A percentile compares a stretch with the other conserved stretches of the same genome.
Evolutionary conservation across 2,797 vertebrate genomes (phyloP).

Genomic region (Peromyscus melanophrys): DNA sequence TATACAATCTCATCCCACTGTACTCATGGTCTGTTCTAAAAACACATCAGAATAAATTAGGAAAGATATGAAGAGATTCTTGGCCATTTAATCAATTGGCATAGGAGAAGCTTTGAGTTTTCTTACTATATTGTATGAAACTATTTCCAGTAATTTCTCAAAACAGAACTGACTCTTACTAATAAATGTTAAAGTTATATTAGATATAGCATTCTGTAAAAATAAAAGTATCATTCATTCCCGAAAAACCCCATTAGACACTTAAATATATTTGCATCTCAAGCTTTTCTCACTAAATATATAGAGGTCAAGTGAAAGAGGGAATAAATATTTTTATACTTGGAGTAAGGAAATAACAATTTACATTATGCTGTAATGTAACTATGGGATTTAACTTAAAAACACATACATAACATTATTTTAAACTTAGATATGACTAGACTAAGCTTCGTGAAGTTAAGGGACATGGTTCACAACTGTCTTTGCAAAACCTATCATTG

Average conservation of each 20-base stretch:
- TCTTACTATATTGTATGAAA: slow-evolving; percentile 45
- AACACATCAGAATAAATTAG: slow-evolving; percentile 43
- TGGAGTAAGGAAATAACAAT: slow-evolving; percentile 29
- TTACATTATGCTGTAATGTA: background rate
- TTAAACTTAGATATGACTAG: background rate
- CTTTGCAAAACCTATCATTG: background rate
- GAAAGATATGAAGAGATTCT: slow-evolving; percentile 23
- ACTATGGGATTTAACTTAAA: background rate
- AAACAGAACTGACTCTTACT: slow-evolving; percentile 33
- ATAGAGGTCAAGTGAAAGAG: slow-evolving; percentile 4
- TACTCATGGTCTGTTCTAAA: background rate
- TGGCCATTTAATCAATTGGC: slow-evolving; percentile 31
- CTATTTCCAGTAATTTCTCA: slow-evolving; percentile 15
- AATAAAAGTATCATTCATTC: slow-evolving; percentile 50
- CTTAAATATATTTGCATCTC: slow-evolving; percentile 53
- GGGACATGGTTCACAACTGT: background rate
- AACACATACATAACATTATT: background rate
- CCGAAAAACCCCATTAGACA: slow-evolving; percentile 59
- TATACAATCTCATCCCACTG: background rate
- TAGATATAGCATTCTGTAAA: slow-evolving; percentile 22
- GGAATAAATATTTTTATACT: slow-evolving; percentile 44
- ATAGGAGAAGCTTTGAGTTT: slow-evolving; percentile 6
- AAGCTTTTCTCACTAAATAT: slow-evolving; percentile 26
- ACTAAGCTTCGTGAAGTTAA: slow-evolving; percentile 13
- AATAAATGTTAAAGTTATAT: slow-evolving; percentile 49